These are phyloP conservation scores for Cryptocheilus praepositus DNA, from an alignment of 2,888 invertebrate genomes.

Conservation along the genomic window DNA sequence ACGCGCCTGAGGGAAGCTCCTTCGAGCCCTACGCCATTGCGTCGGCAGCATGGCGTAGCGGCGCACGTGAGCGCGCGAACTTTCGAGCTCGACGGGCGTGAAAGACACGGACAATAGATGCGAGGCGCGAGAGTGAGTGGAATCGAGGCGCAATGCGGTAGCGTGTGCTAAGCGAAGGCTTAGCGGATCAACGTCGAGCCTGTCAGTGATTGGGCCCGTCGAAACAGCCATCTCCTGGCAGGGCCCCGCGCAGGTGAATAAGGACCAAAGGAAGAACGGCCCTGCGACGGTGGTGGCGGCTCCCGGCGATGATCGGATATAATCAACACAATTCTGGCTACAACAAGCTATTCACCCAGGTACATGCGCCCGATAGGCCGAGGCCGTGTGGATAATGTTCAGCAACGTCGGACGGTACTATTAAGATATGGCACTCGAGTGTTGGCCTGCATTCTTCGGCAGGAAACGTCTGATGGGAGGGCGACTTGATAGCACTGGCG, in stretches of 20 bases:
- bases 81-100: conserved; percentile 11
- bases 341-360: conserved; percentile 90
- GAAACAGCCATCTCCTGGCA: conserved; percentile 24
- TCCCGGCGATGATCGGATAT: conserved; percentile 83
- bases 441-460: no score
- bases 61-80: conserved; percentile 20
- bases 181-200: conserved; percentile 33
- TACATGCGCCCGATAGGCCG: conserved; percentile 64
- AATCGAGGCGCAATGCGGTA: conserved; percentile 59
- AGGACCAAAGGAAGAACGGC: conserved; percentile 49
- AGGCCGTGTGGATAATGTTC: not conserved
- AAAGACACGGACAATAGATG: conserved; percentile 12
- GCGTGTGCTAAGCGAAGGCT: conserved; percentile 45
- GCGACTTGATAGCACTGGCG: no score
- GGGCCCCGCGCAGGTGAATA: conserved; percentile 31
- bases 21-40: conserved; percentile 26
- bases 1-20: conserved; percentile 44
- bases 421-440: no score
- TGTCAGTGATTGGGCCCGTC: conserved; percentile 24
- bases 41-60: conserved; percentile 50
- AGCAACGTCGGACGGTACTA: no score
- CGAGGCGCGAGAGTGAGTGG: not conserved
- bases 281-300: conserved; percentile 55
- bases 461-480: no score
- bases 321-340: conserved; percentile 86